Conservation (phyloP, 2,113 vertebrate genomes). For the Tympanuchus pallidicinctus region DNA sequence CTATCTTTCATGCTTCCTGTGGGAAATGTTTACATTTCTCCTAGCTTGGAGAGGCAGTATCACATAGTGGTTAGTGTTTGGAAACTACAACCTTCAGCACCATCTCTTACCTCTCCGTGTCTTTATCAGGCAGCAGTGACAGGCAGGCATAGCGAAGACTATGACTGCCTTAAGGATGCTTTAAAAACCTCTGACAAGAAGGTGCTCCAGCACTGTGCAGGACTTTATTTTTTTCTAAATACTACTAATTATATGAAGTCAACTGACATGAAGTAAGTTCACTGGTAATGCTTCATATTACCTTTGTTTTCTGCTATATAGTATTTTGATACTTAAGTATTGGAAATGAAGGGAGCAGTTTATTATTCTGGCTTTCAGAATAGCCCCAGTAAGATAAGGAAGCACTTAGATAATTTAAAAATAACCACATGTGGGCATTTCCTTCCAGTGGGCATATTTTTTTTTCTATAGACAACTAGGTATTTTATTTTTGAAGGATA, state of each 20-base stretch:
- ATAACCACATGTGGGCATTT: neutral
- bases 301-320: neutral
- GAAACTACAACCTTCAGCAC: neutral
- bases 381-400: neutral
- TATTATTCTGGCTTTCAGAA: constrained; percentile 10
- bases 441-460: neutral
- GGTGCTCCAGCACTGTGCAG: neutral
- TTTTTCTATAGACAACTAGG: neutral
- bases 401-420: neutral
- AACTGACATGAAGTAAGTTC: neutral
- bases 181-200: neutral
- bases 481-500: neutral
- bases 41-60: neutral
- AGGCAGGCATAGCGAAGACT: neutral
- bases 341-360: neutral
- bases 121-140: neutral
- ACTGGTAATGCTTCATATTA: neutral
- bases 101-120: neutral
- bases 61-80: neutral
- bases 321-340: neutral
- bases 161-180: neutral
- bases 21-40: neutral
- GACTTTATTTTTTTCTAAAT: neutral
- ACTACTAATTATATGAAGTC: neutral
- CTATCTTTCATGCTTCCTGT: neutral